Evolutionary conservation across 37 sponge, comb jelly and placozoan genomes (phyloP), one percentile per base, ranked within the genome.

Genomic region (Sycon ciliatum): DNA sequence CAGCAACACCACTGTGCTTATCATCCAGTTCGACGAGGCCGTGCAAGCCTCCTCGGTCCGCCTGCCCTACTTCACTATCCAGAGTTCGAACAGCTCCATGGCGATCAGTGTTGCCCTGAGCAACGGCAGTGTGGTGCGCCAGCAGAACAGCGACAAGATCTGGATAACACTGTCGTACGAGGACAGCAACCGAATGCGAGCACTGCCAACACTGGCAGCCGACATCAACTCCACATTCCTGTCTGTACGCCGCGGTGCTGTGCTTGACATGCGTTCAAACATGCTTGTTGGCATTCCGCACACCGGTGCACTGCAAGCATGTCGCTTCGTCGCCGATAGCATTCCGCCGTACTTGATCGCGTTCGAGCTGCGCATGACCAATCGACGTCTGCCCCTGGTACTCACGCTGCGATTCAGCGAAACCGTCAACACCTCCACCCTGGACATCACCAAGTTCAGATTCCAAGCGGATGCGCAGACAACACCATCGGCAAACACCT

Each of bases 211-310:
- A 30, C 65, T 92, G 32, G 93, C 86, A 20, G 82, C 86, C 27
- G 57, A 74, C 0, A 60, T 34, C 1, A 76, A 28, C 30, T 64
- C 81, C 56, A 87, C 88, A 20, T 92, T 70, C 67, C 72, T 92
- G 13, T 34, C 65, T 2, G 58, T 92, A 27, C 70, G 69, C 29
- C 23, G 64, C 29, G 31, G 74, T 16, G 69, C 78, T 3, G 65
- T 92, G 32, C 67, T 82, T 39, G 93, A 92, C 49, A 68, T 87
- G 4, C 80, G 81, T 76, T 88, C 69, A 6, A 92, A 92, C 72
- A 18, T 9, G 11, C 9, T 30, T 11, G 11, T 24, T 22, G 63
- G 7, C 22, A 60, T 60, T 28, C 22, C 11, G 63, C 9, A 22
- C 32, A 22, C 63, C 32, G 26, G 7, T 28, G 63, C 63, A 24